Conservation (phyloP, 2,113 vertebrate genomes). For the Melanostigma gelatinosum region DNA sequence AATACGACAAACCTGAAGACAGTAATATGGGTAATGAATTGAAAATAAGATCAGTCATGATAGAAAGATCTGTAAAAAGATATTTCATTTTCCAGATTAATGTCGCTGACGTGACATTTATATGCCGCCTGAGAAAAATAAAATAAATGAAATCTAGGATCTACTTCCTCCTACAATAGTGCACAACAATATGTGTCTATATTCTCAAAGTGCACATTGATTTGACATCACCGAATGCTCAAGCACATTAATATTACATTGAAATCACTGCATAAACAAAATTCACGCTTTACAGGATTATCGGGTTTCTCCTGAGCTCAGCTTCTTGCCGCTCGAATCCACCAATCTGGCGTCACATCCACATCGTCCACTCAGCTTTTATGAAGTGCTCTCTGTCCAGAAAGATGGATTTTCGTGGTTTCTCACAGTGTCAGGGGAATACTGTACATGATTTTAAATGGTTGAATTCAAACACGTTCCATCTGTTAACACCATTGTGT, state of each 20-base stretch:
- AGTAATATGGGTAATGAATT: background rate
- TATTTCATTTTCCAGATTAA: background rate
- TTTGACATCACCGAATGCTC: slow-evolving; percentile 8
- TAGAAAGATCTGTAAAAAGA: background rate
- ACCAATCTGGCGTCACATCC: background rate
- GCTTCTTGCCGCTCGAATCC: slow-evolving; percentile 14
- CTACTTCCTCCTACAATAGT: background rate
- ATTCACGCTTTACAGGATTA: slow-evolving; percentile 16
- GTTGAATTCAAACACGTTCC: background rate
- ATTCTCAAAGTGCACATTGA: background rate
- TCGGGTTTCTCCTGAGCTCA: slow-evolving; percentile 22
- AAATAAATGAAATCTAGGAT: background rate
- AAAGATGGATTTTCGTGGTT: background rate
- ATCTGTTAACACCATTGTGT: background rate
- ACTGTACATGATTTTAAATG: background rate
- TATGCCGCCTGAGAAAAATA: background rate
- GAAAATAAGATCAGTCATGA: background rate
- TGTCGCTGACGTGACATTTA: background rate
- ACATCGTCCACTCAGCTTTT: background rate
- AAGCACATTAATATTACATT: background rate
- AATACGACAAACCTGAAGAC: background rate
- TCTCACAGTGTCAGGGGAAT: background rate
- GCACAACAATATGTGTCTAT: too few relatives aligned
- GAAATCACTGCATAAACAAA: slow-evolving; percentile 6
- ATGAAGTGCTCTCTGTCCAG: background rate